A percentile compares a stretch with the other conserved stretches of the same genome.
Conservation (phyloP, 2,113 vertebrate genomes). For the Psilopsiagon aurifrons region DNA sequence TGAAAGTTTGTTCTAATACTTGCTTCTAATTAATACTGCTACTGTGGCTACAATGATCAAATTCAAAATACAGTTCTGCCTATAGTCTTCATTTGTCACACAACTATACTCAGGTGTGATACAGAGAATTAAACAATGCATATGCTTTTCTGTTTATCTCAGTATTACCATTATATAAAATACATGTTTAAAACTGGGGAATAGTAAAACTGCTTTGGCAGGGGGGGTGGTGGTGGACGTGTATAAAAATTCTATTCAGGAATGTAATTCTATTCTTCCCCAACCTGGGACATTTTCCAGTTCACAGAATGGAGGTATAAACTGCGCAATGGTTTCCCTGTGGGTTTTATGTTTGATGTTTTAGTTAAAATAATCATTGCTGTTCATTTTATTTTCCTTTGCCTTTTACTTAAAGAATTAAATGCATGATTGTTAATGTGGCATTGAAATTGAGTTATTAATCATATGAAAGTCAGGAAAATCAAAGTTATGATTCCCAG, state of each 20-base stretch:
- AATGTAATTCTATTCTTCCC: not conserved
- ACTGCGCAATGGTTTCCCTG: not conserved
- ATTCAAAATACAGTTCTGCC: not conserved
- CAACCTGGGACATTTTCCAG: not conserved
- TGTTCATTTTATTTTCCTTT: conserved; percentile 29
- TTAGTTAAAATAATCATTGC: conserved; percentile 37
- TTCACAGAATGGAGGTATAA: not conserved
- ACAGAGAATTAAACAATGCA: not conserved
- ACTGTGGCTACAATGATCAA: not conserved
- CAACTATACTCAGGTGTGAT: not conserved
- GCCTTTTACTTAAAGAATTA: conserved; percentile 33
- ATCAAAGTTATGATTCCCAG: conserved; percentile 46
- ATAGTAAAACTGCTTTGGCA: not conserved
- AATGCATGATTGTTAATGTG: conserved; percentile 27
- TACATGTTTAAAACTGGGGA: not conserved
- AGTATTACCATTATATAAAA: not conserved
- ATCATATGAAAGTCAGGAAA: conserved; percentile 30
- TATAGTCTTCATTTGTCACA: not conserved
- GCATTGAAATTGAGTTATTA: conserved; percentile 43
- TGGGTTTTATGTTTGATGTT: conserved; percentile 1
- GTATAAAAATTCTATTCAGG: not conserved
- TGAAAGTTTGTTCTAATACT: not conserved
- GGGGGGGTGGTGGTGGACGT: not conserved
- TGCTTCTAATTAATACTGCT: not conserved
- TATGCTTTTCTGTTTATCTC: not conserved